These are phyloP conservation scores for Drosophila sturtevanti DNA, from an alignment of 1,140 invertebrate species.

Conservation along the genomic window DNA sequence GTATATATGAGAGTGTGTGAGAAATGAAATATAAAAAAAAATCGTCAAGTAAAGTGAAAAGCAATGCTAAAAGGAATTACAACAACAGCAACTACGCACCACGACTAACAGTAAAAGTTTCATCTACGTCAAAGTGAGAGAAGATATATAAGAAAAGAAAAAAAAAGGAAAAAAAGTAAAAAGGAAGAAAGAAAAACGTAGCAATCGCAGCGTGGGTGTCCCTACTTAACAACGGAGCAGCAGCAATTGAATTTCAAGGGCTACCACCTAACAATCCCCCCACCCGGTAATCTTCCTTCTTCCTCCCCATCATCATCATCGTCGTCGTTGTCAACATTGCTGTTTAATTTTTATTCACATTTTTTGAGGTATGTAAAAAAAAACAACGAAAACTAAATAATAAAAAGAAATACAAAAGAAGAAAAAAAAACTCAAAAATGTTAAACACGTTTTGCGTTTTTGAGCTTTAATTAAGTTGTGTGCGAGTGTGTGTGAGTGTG, in stretches of 20 bases:
- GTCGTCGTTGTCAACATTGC: conserved; percentile 14
- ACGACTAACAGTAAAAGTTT: conserved; percentile 22
- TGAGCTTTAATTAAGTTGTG: conserved; percentile 13
- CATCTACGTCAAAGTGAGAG: conserved; percentile 27
- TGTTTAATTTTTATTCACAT: conserved; percentile 39
- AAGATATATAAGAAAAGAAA: conserved; percentile 39
- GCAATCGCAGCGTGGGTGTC: conserved; percentile 12
- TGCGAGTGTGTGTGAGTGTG: background rate
- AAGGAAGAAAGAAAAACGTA: conserved; percentile 21
- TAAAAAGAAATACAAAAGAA: background rate
- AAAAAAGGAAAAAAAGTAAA: conserved; percentile 42
- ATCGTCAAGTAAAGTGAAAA: conserved; percentile 61
- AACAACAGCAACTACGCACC: conserved; percentile 31
- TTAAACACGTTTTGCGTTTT: conserved; percentile 20
- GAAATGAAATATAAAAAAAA: conserved; percentile 13
- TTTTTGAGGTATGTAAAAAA: conserved; percentile 37
- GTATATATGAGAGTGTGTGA: conserved; percentile 32
- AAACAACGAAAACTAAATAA: too few species aligned
- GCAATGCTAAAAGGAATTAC: conserved; percentile 70
- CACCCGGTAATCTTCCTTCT: background rate
- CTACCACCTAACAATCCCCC: conserved; percentile 13
- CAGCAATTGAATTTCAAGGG: conserved; percentile 36
- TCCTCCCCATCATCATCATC: conserved; percentile 4
- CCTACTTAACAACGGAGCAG: conserved; percentile 12
- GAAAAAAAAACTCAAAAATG: conserved; percentile 8